A percentile compares a stretch with the other conserved stretches of the same genome.
Conservation (phyloP, 2,888 invertebrate genomes). For the Mesorhabditis spiculigera region DNA sequence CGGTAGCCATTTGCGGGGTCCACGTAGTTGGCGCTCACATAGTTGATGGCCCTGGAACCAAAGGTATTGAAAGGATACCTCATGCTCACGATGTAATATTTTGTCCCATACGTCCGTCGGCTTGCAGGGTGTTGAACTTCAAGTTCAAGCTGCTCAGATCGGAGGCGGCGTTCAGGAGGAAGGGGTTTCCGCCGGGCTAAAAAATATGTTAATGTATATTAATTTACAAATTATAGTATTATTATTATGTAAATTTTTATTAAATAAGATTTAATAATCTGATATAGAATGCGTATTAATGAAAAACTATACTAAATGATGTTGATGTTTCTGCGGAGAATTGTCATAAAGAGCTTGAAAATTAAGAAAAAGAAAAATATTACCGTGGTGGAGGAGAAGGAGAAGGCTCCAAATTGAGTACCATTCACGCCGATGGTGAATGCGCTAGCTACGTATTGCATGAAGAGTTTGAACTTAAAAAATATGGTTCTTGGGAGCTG, state of each 20-base stretch:
- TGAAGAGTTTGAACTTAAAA: constrained; percentile 25
- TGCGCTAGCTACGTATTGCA: constrained; percentile 15
- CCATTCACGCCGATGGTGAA: constrained; percentile 16
- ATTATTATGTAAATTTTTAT: background rate
- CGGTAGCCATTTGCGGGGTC: constrained; percentile 30
- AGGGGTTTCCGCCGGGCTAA: background rate
- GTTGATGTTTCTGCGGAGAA: background rate
- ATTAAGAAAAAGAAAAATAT: background rate
- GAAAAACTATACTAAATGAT: too few relatives aligned
- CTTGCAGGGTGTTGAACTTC: constrained; percentile 17
- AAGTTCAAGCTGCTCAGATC: constrained; percentile 18
- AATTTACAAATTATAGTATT: too few relatives aligned
- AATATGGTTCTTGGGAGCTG: background rate
- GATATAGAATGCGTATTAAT: background rate
- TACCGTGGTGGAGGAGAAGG: constrained; percentile 1
- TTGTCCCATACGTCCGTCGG: constrained; percentile 25
- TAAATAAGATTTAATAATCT: background rate
- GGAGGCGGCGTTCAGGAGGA: constrained; percentile 27
- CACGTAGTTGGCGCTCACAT: constrained; percentile 23
- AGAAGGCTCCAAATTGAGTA: constrained; percentile 13
- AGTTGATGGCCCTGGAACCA: constrained; percentile 24
- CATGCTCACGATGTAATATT: constrained; percentile 22
- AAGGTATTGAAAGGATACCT: too few relatives aligned
- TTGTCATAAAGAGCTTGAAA: background rate
- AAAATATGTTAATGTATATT: background rate